A percentile compares a stretch with the other conserved stretches of the same genome.
Evolutionary conservation across 2,888 invertebrate genomes (phyloP).

Genomic region (Nephrotoma flavescens): DNA sequence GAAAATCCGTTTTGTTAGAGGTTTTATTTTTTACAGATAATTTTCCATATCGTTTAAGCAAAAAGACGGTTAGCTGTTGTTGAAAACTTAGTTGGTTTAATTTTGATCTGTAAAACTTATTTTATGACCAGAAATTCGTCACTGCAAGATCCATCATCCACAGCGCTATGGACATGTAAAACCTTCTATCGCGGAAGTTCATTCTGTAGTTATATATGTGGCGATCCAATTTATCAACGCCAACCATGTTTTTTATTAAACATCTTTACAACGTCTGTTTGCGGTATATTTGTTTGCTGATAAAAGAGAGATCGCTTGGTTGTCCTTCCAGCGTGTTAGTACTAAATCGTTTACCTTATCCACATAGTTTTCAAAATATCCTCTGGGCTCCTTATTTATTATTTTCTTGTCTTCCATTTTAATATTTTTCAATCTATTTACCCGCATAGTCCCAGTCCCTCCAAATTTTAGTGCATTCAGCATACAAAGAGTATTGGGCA

Average conservation of each 20-base stretch:
- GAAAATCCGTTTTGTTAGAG: neutral
- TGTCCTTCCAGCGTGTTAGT: too few relatives aligned
- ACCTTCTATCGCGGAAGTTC: too few relatives aligned
- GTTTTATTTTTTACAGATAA: neutral
- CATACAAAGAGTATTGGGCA: neutral
- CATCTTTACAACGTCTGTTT: too few relatives aligned
- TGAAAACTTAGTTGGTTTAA: neutral
- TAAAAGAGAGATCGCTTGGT: too few relatives aligned
- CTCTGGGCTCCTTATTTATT: neutral
- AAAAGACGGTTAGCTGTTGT: neutral
- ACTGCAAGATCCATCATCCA: too few relatives aligned
- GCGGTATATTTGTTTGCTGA: too few relatives aligned
- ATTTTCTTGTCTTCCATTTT: neutral
- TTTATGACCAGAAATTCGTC: too few relatives aligned
- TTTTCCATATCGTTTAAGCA: neutral
- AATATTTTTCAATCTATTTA: neutral
- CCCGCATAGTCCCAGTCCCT: neutral
- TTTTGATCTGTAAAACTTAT: neutral
- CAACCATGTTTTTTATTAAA: too few relatives aligned
- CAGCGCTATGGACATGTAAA: too few relatives aligned
- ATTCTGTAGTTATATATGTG: too few relatives aligned
- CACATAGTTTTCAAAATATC: neutral
- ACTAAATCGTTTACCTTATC: too few relatives aligned
- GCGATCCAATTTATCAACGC: too few relatives aligned
- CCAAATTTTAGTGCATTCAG: neutral